These are phyloP conservation scores for Troilus luridus DNA, from an alignment of 2,888 invertebrate genomes.

Conservation along the genomic window DNA sequence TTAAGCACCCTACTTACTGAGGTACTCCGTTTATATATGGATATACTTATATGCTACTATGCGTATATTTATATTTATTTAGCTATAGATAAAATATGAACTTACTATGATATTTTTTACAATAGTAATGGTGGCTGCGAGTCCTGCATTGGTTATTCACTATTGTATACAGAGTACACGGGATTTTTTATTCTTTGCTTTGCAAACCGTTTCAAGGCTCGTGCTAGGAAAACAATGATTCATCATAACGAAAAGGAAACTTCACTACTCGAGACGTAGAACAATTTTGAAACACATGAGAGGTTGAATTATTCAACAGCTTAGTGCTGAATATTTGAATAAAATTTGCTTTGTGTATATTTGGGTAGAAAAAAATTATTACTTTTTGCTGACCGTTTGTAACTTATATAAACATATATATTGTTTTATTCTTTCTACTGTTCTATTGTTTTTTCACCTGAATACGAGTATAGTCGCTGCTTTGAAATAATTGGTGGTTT, in stretches of 20 bases:
- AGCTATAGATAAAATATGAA: too few species aligned
- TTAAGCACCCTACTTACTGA: too few species aligned
- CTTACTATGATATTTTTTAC: too few species aligned
- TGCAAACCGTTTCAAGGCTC: conserved; percentile 7
- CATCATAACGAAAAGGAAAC: neutral
- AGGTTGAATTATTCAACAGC: conserved; percentile 1
- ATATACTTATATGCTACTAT: too few species aligned
- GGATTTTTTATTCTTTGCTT: neutral
- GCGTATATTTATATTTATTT: too few species aligned
- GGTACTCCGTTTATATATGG: too few species aligned
- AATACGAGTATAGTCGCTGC: too few species aligned
- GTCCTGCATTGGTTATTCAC: neutral
- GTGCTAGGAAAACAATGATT: neutral
- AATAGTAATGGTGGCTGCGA: neutral
- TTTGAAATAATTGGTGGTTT: too few species aligned
- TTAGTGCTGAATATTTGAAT: conserved; percentile 24
- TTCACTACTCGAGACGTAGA: neutral
- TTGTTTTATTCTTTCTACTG: neutral
- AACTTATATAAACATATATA: neutral
- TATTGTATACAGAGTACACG: neutral
- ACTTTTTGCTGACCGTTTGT: neutral
- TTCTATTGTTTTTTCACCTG: too few species aligned
- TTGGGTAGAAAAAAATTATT: neutral
- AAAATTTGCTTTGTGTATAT: neutral
- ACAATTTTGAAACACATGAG: conserved; percentile 19